Base-by-base conservation (phyloP, 2,113 vertebrate genomes). In the cattle (Bos taurus) region DNA sequence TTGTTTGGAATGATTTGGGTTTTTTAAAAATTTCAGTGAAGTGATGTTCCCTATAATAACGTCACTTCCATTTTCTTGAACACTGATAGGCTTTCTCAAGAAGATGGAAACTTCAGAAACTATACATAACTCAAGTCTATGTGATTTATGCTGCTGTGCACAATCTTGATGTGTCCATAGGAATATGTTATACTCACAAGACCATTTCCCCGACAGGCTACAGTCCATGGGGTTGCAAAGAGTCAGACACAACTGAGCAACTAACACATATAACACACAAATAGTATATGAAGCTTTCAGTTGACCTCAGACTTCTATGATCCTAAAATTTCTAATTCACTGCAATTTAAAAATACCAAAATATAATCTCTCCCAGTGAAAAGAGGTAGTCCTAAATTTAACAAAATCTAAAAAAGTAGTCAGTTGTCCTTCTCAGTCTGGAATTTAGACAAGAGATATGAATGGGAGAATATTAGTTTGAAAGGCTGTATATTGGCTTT, bases 321-420 rank as follows among this genome's bases (percentile, higher is more conserved):
- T 88, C 19, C 89, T 89, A 88, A 95, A 94, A 96, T 90, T 94
- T 95, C 40, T 82, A 95, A 87, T 95, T 78, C 56, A 71, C 54
- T 54, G 13, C 43, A 92, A 80, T 86, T 60, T 33, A 90, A 95
- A 87, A 57, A n/a, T 82, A 95, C 60, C 30, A 91, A 94, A 96
- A 60, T 48, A 64, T 8, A 96, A 33, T 23, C 16, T 91, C n/a
- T 57, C 36, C 33, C 23, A 59, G 14, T 78, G 40, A 62, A 14
- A 54, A 15, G 28, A 67, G 23, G 30, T 14, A 82, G 21, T 50
- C 80, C 23, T 71, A 90, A 90, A 80, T 83, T 57, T 90, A 52
- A 88, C 26, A 82, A 97, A 94, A 80, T 3, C 40, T 87, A 71
- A 92, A 60, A 94, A 84, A 28, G 21, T 36, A 67, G 12, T 30